Evolutionary conservation across 1,140 invertebrate species (phyloP), one percentile per base, ranked within the genome.

Genomic region (Phymorhynchus buccinoides): DNA sequence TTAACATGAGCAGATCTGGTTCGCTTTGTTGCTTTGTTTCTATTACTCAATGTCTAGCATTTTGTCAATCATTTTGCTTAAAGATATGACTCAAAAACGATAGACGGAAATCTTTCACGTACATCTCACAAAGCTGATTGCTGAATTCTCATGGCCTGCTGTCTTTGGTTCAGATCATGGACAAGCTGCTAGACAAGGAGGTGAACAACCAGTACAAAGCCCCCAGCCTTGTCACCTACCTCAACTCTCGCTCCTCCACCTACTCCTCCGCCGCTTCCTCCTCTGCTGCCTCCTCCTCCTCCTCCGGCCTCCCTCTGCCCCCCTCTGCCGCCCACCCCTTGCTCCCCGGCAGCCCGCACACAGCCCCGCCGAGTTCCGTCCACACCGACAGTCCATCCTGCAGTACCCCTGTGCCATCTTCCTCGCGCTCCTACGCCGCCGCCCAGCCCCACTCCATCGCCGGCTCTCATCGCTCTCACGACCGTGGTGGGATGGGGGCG

Each of bases 81-180:
- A n/a, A n/a, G n/a, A n/a, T n/a, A n/a, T n/a, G n/a, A n/a, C n/a
- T n/a, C n/a, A n/a, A n/a, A n/a, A n/a, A n/a, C n/a, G n/a, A n/a
- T n/a, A n/a, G n/a, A n/a, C n/a, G n/a, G n/a, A n/a, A n/a, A n/a
- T n/a, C n/a, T n/a, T n/a, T n/a, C n/a, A n/a, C n/a, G n/a, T n/a
- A n/a, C n/a, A n/a, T n/a, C n/a, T n/a, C n/a, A n/a, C n/a, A n/a
- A n/a, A n/a, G n/a, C n/a, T n/a, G n/a, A n/a, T n/a, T n/a, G n/a
- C n/a, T 52, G 2, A 52, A 52, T 52, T 14, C 12, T 32, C 79
- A 66, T 42, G 39, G 27, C 30, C 30, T 16, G 18, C 30, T 30
- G 22, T 73, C 1, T 66, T 44, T 83, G 42, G n/a, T n/a, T 6
- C 66, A 94, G 93, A 98, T 99, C 84, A 99, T 99, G 98, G 98